Conservation (phyloP, 2,113 vertebrate genomes). For the Sula dactylatra region DNA sequence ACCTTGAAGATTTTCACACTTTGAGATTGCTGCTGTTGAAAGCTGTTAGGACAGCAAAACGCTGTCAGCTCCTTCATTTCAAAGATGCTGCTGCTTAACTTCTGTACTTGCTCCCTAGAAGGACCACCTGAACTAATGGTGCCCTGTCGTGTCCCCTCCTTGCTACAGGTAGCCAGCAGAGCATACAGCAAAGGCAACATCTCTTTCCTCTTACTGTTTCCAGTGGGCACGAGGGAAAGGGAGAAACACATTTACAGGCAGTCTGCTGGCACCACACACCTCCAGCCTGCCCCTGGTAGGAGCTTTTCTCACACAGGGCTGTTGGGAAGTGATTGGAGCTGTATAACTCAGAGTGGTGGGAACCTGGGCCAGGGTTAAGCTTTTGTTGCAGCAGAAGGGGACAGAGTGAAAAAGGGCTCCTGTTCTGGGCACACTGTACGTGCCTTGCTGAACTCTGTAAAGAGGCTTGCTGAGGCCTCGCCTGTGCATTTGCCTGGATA, state of each 20-base stretch:
- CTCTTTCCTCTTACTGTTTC: background rate
- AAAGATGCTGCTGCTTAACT: background rate
- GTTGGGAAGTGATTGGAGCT: background rate
- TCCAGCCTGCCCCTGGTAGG: background rate
- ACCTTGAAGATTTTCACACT: too few relatives aligned
- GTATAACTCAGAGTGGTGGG: background rate
- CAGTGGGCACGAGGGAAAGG: accelerated
- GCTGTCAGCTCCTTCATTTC: background rate
- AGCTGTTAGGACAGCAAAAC: background rate
- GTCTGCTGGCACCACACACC: accelerated
- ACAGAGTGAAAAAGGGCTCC: background rate
- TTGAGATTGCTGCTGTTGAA: too few relatives aligned
- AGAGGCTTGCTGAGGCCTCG: too few relatives aligned
- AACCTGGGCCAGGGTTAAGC: background rate
- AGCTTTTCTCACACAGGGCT: background rate
- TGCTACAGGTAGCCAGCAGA: background rate
- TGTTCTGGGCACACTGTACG: accelerated
- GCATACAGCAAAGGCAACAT: background rate
- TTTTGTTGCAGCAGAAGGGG: background rate
- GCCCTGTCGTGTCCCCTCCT: background rate
- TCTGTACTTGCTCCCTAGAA: background rate
- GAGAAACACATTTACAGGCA: accelerated
- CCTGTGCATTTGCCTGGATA: accelerated
- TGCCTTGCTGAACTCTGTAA: accelerated
- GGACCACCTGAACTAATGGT: background rate